Base-by-base conservation (phyloP, 1,140 invertebrate species). In the Panonychus citri region DNA sequence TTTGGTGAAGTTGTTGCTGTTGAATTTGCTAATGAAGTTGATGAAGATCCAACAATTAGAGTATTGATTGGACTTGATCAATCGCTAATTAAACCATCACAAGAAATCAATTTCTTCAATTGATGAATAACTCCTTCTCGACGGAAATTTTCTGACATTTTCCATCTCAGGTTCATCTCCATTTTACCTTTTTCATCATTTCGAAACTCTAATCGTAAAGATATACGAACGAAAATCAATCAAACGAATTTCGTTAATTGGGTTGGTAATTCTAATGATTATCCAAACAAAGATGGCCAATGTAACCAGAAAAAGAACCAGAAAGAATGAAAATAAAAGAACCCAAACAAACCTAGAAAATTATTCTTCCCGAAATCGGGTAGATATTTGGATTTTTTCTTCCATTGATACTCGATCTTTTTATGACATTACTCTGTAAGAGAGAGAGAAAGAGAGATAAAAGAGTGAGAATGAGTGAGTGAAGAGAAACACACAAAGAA, bases 101-200 rank as follows among this genome's bases (percentile, higher is more conserved):
- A 17, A 15, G 10, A 10, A 13, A 43, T 26, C 52, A 91, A 71
- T 66, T 81, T 79, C 61, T 81, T 77, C 43, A 88, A 79, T 73
- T 93, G 87, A 71, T 93, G 85, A 68, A 91, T 77, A 12, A 93
- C 88, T 57, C 87, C 91, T 73, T 97, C 90, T 58, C 90, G 78
- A 37, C 87, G 78, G 67, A 96, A 97, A 73, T 91, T 79, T 43
- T 81, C 82, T 74, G 96, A 96, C 27, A 93, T 80, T 62, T 94
- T 82, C 3, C 90, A 87, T 58, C 96, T 69, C 64, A 93, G 89
- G 67, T 88, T 82, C 86, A 97, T 94, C 21, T 96, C 70, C 61
- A 96, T 88, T 68, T 90, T 85, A 19, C 87, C 85, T 78, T 96
- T 85, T 72, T 96, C 91, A 40, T 96, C 70, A n/a, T 89, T 88